phyloP scores from a whole-genome alignment of 64 coral and sea anemone species.

The Orbicella faveolata region DNA sequence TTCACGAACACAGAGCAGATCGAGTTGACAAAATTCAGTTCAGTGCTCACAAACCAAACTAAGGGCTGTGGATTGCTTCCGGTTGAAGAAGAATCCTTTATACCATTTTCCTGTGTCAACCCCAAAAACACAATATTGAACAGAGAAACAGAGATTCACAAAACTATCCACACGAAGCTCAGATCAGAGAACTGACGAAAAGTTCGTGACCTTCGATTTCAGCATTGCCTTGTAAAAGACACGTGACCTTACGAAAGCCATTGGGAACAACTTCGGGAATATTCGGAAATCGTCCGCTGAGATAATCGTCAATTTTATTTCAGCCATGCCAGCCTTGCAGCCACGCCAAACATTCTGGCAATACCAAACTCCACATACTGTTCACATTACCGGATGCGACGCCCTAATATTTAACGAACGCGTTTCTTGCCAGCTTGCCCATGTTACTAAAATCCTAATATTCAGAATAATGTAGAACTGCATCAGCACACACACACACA shows the following conservation, averaged over 20 bases:
- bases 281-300: not conserved
- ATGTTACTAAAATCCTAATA: no score
- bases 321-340: not conserved
- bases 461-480: no score
- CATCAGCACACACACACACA: no score
- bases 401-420: not conserved
- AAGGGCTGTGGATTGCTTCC: not conserved
- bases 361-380: constrained; percentile 2
- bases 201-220: constrained; percentile 21
- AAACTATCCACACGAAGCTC: not conserved
- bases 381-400: constrained; percentile 28
- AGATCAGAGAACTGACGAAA: not conserved
- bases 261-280: constrained; percentile 6
- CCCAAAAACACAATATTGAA: not conserved
- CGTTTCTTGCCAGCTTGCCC: no score
- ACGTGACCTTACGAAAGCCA: not conserved
- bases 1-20: not conserved
- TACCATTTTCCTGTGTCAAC: not conserved
- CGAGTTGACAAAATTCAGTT: not conserved
- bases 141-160: not conserved
- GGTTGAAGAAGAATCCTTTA: not conserved
- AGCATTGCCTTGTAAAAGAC: not conserved
- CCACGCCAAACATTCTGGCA: constrained; percentile 21
- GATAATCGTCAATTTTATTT: not conserved
- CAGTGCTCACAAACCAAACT: not conserved